These are phyloP conservation scores for Argyresthia goedartella DNA, from an alignment of 2,888 invertebrate genomes.

Conservation along the genomic window DNA sequence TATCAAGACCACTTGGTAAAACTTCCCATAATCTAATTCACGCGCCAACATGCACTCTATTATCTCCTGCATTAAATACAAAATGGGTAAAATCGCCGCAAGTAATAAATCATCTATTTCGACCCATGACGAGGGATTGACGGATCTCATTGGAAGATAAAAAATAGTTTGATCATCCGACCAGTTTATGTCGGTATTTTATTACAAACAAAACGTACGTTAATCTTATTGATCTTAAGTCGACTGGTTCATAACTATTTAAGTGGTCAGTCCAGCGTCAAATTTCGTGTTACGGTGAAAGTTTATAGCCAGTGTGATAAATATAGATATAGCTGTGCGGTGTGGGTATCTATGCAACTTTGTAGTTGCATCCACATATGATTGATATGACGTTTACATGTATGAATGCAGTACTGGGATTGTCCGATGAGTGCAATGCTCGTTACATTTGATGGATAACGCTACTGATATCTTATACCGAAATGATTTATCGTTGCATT, in stretches of 20 bases:
- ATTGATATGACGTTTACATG: background rate
- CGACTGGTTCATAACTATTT: slow-evolving; percentile 14
- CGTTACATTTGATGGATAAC: slow-evolving; percentile 11
- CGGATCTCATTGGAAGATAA: slow-evolving; percentile 32
- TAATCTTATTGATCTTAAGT: slow-evolving; percentile 39
- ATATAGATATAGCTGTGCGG: too few species aligned
- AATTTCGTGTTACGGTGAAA: slow-evolving; percentile 34
- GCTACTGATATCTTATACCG: slow-evolving; percentile 9
- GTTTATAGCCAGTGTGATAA: slow-evolving; percentile 19
- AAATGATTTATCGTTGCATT: slow-evolving; percentile 2
- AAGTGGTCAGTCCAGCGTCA: slow-evolving; percentile 7
- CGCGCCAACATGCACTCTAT: slow-evolving; percentile 25
- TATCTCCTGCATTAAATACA: slow-evolving; percentile 19
- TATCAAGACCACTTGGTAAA: slow-evolving; percentile 33
- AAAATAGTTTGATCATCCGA: slow-evolving; percentile 28
- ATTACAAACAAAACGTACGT: slow-evolving; percentile 27
- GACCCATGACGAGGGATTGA: slow-evolving; percentile 45
- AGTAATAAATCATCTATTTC: slow-evolving; percentile 48
- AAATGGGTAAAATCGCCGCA: slow-evolving; percentile 21
- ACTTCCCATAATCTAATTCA: slow-evolving; percentile 17
- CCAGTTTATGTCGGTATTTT: slow-evolving; percentile 37
- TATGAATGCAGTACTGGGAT: slow-evolving; percentile 22
- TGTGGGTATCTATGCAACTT: too few species aligned
- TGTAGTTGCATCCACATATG: slow-evolving; percentile 12
- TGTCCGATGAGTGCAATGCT: slow-evolving; percentile 4